These are phyloP conservation scores for Eutolmus rufibarbis DNA, from an alignment of 2,888 invertebrate genomes.

Conservation along the genomic window DNA sequence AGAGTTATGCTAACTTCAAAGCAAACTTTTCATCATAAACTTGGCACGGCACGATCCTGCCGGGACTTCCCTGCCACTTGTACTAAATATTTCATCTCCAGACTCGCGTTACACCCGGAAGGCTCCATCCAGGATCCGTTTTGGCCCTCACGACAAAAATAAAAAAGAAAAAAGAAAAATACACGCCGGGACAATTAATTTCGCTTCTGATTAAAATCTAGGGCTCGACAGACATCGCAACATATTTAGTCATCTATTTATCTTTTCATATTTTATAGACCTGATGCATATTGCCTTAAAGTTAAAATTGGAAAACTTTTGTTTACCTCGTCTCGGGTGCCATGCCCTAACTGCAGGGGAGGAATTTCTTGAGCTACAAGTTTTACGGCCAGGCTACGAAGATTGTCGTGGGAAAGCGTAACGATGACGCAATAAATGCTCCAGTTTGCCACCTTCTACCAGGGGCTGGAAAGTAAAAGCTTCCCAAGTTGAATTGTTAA, in stretches of 20 bases:
- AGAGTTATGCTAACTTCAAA: neutral
- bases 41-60: neutral
- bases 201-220: neutral
- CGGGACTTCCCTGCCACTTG: neutral
- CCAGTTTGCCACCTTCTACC: neutral
- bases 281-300: constrained; percentile 4
- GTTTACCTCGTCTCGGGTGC: neutral
- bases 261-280: constrained; percentile 15
- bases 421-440: neutral
- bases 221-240: neutral
- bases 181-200: neutral
- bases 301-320: constrained; percentile 26
- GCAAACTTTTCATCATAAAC: neutral
- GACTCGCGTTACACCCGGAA: neutral
- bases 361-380: neutral
- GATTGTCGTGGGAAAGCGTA: neutral
- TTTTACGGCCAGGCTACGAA: neutral
- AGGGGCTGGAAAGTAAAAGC: neutral
- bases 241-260: constrained; percentile 2
- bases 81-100: neutral
- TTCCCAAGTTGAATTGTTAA: constrained; percentile 13
- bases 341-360: neutral
- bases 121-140: neutral
- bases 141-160: neutral
- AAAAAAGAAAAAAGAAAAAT: neutral